Evolutionary conservation across 2,888 invertebrate species (phyloP), one percentile per base, ranked within the genome.

Genomic region (Cataglyphis livida): DNA sequence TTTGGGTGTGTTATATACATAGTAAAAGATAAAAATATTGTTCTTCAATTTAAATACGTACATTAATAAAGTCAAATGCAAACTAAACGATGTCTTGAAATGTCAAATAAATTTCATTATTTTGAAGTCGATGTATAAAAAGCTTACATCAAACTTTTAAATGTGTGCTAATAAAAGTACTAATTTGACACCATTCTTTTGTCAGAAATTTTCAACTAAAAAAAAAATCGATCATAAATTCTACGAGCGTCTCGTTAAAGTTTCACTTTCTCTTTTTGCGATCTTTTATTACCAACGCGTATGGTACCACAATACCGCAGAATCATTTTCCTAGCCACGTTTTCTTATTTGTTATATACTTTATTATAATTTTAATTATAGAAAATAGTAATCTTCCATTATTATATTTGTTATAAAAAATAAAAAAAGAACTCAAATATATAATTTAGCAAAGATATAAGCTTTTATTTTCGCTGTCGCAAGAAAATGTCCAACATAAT

Each of bases 271-370:
- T 18, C 82, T 71, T 81, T 82, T 75, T 41, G 57, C 25, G 21
- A 70, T 84, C 83, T 89, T 90, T 89, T 89, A 90, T 88, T 87
- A 70, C 62, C 68, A 66, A 44, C 85, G 61, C 86, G 32, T 82
- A 87, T 73, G 64, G 87, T 82, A 85, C 83, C 89, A 70, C 87
- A 71, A 59, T 66, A 81, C 59, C 78, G 81, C 82, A 74, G 18
- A 84, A 78, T 84, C 87, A 71, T 86, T 89, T 87, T 82, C 82
- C 75, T 32, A 10, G 21, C 12, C 76, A 66, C 65, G 65, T 74
- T 65, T 82, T 74, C 54, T n/a, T n/a, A n/a, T 66, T 75, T 54
- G 0, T 54, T 64, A n/a, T 35, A 35, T 32, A 32, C 2, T 54
- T 51, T 28, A 1, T 51, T 25, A 6, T 41, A 9, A 15, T 3